Percentiles rank a stretch among this genome's conserved stretches.
Conservation (phyloP, 2,113 vertebrate genomes). For the Rhinogobius similis region DNA sequence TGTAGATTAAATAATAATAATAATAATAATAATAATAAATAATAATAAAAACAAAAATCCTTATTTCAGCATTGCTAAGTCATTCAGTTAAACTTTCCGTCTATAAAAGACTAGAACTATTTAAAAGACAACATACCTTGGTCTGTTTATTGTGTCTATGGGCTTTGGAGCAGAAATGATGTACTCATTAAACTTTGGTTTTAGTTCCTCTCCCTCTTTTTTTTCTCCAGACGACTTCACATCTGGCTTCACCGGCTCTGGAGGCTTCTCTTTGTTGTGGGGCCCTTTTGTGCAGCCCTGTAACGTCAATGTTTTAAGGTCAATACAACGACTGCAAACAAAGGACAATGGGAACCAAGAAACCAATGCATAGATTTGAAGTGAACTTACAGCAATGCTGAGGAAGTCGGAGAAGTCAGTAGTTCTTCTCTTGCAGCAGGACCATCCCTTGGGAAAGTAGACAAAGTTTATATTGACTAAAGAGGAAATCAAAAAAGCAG, state of each 20-base stretch:
- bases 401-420: conserved; percentile 98
- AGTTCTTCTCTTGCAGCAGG: conserved; percentile 95
- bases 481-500: not conserved
- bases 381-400: conserved; percentile 87
- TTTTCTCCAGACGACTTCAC: conserved; percentile 87
- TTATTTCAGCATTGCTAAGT: too few species aligned
- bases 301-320: conserved; percentile 1
- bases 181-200: conserved; percentile 89
- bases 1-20: too few species aligned
- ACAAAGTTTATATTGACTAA: conserved; percentile 21
- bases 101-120: too few species aligned
- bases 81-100: too few species aligned
- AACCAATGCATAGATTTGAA: conserved; percentile 19
- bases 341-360: conserved; percentile 19
- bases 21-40: too few species aligned
- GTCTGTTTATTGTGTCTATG: conserved; percentile 87
- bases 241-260: conserved; percentile 92
- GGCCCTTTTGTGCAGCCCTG: conserved; percentile 95
- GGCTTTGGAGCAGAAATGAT: conserved; percentile 94
- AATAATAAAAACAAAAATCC: too few species aligned
- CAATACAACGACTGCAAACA: conserved; percentile 19
- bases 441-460: conserved; percentile 87
- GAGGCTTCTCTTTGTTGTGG: conserved; percentile 95
- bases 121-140: conserved; percentile 73
- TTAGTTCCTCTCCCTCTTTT: conserved; percentile 83